Percentiles rank a stretch among this genome's conserved stretches.
These are phyloP conservation scores for Pandemis heparana DNA, from an alignment of 2,888 invertebrate species.

Conservation along the genomic window DNA sequence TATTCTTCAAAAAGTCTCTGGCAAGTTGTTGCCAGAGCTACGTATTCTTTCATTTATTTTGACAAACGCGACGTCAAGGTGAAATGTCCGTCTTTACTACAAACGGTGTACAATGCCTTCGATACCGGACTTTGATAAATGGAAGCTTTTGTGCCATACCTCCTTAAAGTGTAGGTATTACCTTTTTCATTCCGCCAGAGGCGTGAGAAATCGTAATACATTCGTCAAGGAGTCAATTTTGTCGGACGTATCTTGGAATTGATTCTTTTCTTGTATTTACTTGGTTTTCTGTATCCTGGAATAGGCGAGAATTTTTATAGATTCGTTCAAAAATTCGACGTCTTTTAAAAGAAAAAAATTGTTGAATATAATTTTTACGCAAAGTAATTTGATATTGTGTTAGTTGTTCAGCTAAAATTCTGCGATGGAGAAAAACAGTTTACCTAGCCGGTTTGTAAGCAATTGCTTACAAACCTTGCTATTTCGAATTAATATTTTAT, in stretches of 20 bases:
- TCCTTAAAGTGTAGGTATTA: not conserved
- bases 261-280: not conserved
- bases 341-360: too few relatives aligned
- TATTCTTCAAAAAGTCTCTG: too few relatives aligned
- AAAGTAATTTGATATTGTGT: too few relatives aligned
- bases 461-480: too few relatives aligned
- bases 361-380: too few relatives aligned
- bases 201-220: constrained; percentile 32
- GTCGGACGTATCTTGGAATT: constrained; percentile 2
- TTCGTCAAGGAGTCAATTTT: constrained; percentile 30
- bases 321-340: not conserved
- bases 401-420: too few relatives aligned
- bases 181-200: constrained; percentile 1
- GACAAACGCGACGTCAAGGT: not conserved
- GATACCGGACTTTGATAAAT: constrained; percentile 3
- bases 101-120: not conserved
- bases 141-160: not conserved
- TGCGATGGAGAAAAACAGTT: too few relatives aligned
- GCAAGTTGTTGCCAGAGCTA: not conserved
- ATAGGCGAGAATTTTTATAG: not conserved
- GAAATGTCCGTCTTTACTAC: not conserved
- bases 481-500: too few relatives aligned
- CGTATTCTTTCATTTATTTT: not conserved
- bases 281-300: not conserved
- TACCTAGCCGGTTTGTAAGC: too few relatives aligned